A percentile compares a stretch with the other conserved stretches of the same genome.
Evolutionary conservation across 2,888 invertebrate genomes (phyloP).

Genomic region (Hemithea aestivaria): DNA sequence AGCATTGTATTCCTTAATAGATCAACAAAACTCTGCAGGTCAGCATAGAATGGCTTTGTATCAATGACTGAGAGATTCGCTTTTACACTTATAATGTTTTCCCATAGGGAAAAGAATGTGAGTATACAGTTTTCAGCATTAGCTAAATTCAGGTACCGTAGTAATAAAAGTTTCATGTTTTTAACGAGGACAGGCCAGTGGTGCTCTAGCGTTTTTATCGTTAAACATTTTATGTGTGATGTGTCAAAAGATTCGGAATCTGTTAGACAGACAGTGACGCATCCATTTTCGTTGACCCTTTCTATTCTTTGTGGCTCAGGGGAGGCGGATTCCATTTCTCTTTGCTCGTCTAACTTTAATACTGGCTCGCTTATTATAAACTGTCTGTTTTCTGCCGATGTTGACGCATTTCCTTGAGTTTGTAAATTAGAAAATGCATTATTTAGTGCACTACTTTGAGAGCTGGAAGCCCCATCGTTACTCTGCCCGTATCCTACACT

Average conservation of each 20-base stretch:
- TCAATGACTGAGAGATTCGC: slow-evolving; percentile 93
- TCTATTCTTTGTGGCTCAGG: slow-evolving; percentile 64
- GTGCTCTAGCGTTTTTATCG: slow-evolving; percentile 90
- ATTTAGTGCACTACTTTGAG: slow-evolving; percentile 56
- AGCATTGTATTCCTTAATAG: slow-evolving; percentile 83
- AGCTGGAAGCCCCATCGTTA: slow-evolving; percentile 49
- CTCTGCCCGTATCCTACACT: slow-evolving; percentile 51
- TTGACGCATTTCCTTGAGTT: slow-evolving; percentile 60
- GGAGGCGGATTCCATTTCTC: slow-evolving; percentile 46
- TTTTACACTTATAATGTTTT: slow-evolving; percentile 93
- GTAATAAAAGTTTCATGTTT: slow-evolving; percentile 81
- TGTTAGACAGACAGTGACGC: slow-evolving; percentile 82
- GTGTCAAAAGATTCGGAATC: slow-evolving; percentile 92
- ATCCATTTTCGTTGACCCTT: slow-evolving; percentile 69
- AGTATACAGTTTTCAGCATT: slow-evolving; percentile 85
- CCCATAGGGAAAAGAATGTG: slow-evolving; percentile 92
- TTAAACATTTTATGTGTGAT: slow-evolving; percentile 90
- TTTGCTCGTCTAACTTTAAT: slow-evolving; percentile 54
- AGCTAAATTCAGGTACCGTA: slow-evolving; percentile 77
- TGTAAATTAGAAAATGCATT: slow-evolving; percentile 71
- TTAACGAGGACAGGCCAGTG: slow-evolving; percentile 91
- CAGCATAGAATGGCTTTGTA: slow-evolving; percentile 92
- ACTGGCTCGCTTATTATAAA: slow-evolving; percentile 67
- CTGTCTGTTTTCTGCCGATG: slow-evolving; percentile 48
- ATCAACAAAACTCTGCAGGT: slow-evolving; percentile 88